Evolutionary conservation across 2,888 invertebrate species (phyloP).

Genomic region (Orthosia gracilis): DNA sequence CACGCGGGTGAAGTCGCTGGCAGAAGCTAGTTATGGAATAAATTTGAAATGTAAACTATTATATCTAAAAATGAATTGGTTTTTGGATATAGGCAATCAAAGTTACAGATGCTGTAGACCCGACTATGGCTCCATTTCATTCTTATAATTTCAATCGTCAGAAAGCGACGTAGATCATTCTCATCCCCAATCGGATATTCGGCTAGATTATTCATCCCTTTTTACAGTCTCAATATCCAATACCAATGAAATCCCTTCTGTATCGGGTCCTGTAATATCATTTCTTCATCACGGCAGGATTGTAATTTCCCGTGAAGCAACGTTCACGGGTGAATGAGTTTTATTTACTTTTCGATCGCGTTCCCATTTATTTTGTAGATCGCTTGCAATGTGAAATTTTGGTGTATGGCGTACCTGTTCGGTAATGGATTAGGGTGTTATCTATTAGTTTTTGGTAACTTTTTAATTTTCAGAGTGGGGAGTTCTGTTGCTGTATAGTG

Average conservation of each 20-base stretch:
- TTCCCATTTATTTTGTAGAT: constrained; percentile 26
- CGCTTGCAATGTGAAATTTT: constrained; percentile 19
- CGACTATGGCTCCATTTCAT: too few species aligned
- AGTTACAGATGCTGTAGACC: too few species aligned
- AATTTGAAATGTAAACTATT: not conserved
- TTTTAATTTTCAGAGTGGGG: constrained; percentile 11
- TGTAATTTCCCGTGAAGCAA: constrained; percentile 44
- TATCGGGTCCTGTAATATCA: constrained; percentile 24
- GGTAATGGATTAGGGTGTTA: constrained; percentile 31
- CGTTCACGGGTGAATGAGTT: constrained; percentile 42
- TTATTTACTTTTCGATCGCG: constrained; percentile 49
- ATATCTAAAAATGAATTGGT: not conserved
- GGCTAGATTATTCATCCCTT: constrained; percentile 11
- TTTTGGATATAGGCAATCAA: not conserved
- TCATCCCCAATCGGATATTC: not conserved
- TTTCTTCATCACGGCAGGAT: constrained; percentile 5
- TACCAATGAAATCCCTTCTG: constrained; percentile 20
- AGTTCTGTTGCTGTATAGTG: not conserved
- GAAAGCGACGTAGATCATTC: not conserved
- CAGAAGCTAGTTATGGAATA: not conserved
- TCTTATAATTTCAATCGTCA: not conserved
- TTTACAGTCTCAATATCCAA: constrained; percentile 15
- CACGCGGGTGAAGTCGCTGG: too few species aligned
- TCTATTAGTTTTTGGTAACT: not conserved
- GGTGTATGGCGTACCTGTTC: not conserved